A percentile compares a stretch with the other conserved stretches of the same genome.
Conservation (phyloP, 2,113 vertebrate genomes). For the Galeopterus variegatus region DNA sequence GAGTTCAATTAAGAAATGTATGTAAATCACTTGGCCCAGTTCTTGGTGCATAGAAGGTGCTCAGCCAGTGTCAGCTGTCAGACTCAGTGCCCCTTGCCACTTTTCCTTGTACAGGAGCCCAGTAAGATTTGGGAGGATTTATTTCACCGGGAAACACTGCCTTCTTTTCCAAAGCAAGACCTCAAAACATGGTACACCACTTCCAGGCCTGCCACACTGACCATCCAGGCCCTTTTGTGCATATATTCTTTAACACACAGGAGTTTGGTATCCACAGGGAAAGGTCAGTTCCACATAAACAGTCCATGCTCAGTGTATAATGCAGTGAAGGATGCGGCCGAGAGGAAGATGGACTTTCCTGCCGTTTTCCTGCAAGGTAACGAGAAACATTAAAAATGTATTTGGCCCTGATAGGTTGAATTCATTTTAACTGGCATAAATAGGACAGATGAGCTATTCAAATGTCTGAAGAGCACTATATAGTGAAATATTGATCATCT, state of each 20-base stretch:
- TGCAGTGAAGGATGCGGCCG: slow-evolving; percentile 69
- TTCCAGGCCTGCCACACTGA: neutral
- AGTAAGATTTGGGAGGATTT: rapidly evolving
- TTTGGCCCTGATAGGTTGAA: slow-evolving; percentile 89
- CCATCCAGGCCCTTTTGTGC: neutral
- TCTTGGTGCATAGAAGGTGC: rapidly evolving
- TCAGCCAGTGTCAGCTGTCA: rapidly evolving
- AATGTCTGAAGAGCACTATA: slow-evolving; percentile 86
- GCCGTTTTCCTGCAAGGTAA: slow-evolving; percentile 78
- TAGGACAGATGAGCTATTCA: slow-evolving; percentile 90
- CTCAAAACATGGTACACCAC: neutral
- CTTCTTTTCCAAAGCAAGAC: neutral
- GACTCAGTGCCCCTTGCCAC: rapidly evolving
- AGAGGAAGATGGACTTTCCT: slow-evolving; percentile 71
- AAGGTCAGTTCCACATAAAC: slow-evolving; percentile 71
- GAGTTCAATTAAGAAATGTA: too few relatives aligned
- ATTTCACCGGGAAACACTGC: neutral
- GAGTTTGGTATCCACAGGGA: slow-evolving; percentile 38
- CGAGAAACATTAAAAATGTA: slow-evolving; percentile 90
- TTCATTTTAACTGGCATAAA: slow-evolving; percentile 91
- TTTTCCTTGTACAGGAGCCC: rapidly evolving
- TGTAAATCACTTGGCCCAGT: rapidly evolving
- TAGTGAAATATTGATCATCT: slow-evolving; percentile 89
- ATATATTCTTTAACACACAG: neutral
- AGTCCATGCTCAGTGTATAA: slow-evolving; percentile 69